Evolutionary conservation across 2,888 invertebrate species (phyloP), one percentile per base, ranked within the genome.

Genomic region (Dicycla oo): DNA sequence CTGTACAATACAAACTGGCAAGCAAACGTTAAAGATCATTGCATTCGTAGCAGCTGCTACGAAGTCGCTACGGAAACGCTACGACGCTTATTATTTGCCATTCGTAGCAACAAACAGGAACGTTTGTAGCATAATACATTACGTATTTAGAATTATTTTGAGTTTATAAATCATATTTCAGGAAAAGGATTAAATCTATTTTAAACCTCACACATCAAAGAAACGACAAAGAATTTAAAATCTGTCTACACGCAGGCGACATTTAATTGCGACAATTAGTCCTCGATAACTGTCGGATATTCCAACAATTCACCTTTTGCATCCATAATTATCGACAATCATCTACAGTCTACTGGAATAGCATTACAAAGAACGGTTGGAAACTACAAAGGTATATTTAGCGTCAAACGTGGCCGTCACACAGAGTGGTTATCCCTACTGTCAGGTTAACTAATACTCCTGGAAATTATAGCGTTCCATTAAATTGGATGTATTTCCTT

Each of bases 251-350:
- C 78, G 72, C 69, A 73, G 76, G 69, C 75, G 65, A 56, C 54
- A 56, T 69, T 77, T 75, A 76, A 81, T 81, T 71, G 75, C 53
- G 40, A 51, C 73, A 67, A 74, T 82, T 69, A 73, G 51, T 49
- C 64, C 20, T 60, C 34, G 26, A 78, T 75, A 70, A 60, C 68
- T 62, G 80, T 76, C 47, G 69, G 80, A 38, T 77, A 58, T 83
- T 79, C 81, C 66, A 30, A 53, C 70, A 74, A 73, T 80, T 77
- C 71, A 47, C 73, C 71, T 81, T 81, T 72, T 65, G 81, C 69
- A 78, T 82, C 43, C 23, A 45, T 85, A 86, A 86, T 86, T 79
- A 64, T 68, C n/a, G 63, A 73, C 84, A 81, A 78, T 84, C 78
- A 69, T 54, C 71, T 74, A 66, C 73, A 45, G 62, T 62, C 73